Evolutionary conservation across 1,140 invertebrate species (phyloP).

Genomic region (Rhyacophila brunnea): DNA sequence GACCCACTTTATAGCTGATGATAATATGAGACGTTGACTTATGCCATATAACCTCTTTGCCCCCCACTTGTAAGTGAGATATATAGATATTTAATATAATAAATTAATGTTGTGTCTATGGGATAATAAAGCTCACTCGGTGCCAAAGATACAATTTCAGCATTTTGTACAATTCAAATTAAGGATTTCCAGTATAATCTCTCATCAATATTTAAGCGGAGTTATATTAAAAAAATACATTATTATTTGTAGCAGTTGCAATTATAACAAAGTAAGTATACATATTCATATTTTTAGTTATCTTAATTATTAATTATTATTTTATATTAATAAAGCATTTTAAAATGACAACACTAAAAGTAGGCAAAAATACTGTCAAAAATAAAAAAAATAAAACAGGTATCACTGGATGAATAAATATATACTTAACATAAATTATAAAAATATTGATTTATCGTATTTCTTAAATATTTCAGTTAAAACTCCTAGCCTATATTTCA

Average conservation of each 20-base stretch:
- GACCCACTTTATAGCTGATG: too few relatives aligned
- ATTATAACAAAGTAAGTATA: background rate
- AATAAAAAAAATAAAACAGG: too few relatives aligned
- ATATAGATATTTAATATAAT: too few relatives aligned
- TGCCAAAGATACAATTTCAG: slow-evolving; percentile 23
- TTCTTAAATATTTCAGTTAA: too few relatives aligned
- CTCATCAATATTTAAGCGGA: slow-evolving; percentile 8
- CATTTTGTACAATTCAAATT: slow-evolving; percentile 10
- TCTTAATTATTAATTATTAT: background rate
- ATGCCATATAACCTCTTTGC: too few relatives aligned
- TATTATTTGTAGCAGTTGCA: slow-evolving; percentile 22
- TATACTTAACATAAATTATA: too few relatives aligned
- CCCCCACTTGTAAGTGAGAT: too few relatives aligned
- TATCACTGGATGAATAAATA: too few relatives aligned
- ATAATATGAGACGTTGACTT: too few relatives aligned
- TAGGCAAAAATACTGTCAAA: too few relatives aligned
- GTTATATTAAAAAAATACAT: background rate
- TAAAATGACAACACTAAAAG: background rate
- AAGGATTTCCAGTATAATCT: slow-evolving; percentile 1
- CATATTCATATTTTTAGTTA: background rate
- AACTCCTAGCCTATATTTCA: too few relatives aligned
- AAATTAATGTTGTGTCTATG: slow-evolving; percentile 1
- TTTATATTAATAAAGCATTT: background rate
- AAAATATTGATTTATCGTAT: too few relatives aligned
- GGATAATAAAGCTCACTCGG: slow-evolving; percentile 4